phyloP scores from a whole-genome alignment of 1,140 invertebrate genomes.

The Reticulitermes speratus region DNA sequence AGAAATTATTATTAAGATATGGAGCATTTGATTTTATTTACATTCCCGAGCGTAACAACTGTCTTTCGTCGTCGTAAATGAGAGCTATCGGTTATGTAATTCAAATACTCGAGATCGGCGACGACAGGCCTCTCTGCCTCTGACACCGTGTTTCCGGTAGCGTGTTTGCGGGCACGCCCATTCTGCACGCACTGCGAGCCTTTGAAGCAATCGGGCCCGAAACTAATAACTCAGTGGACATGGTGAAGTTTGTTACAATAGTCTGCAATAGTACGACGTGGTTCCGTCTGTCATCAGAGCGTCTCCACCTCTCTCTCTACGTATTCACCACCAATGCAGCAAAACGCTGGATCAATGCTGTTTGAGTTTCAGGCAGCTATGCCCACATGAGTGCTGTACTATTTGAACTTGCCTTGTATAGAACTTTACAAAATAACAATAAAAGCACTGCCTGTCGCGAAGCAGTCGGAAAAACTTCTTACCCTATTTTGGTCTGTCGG shows the following conservation, averaged over 20 bases:
- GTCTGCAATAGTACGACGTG: background rate
- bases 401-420: background rate
- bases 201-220: constrained; percentile 14
- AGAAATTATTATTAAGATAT: no score
- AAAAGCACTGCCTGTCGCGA: no score
- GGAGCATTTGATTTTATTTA: no score
- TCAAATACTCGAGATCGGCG: no score
- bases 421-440: background rate
- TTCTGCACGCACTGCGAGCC: background rate
- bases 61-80: no score
- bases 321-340: background rate
- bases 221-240: constrained; percentile 18
- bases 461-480: no score
- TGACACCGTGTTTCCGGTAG: background rate
- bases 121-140: background rate
- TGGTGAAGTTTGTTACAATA: background rate
- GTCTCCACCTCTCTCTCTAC: background rate
- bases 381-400: background rate
- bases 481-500: no score
- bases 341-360: background rate
- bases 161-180: background rate
- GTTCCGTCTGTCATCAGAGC: background rate
- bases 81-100: no score
- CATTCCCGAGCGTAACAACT: no score
- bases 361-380: background rate